These are phyloP conservation scores for Phoeniculus purpureus DNA, from an alignment of 2,797 vertebrate species.

Conservation along the genomic window DNA sequence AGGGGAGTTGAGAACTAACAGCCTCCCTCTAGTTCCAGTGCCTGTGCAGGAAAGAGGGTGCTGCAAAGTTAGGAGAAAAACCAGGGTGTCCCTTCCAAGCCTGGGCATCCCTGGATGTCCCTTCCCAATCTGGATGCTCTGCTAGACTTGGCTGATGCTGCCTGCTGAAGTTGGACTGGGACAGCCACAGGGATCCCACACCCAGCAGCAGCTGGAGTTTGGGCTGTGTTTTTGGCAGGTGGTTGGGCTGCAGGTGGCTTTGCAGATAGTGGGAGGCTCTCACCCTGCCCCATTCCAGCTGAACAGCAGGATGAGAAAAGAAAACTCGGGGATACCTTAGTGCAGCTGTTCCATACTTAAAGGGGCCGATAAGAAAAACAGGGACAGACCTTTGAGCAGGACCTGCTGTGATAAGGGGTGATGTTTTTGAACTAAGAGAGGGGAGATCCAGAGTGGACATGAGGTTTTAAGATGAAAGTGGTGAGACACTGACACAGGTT, in stretches of 20 bases:
- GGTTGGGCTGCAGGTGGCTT: background rate
- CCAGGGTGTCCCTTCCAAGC: background rate
- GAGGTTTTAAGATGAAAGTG: background rate
- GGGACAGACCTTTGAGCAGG: background rate
- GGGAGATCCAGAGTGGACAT: no score
- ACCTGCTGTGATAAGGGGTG: background rate
- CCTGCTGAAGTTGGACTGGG: background rate
- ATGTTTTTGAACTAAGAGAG: background rate
- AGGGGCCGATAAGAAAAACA: background rate
- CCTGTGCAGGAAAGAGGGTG: accelerated
- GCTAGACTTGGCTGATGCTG: background rate
- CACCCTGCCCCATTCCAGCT: accelerated
- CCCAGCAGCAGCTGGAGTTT: background rate
- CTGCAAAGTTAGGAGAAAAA: accelerated
- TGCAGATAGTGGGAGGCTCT: accelerated
- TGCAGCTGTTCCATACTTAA: background rate
- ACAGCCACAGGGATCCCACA: background rate
- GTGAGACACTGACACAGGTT: background rate
- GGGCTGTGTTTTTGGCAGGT: background rate
- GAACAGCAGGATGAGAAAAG: background rate
- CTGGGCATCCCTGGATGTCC: no score
- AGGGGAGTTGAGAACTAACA: background rate
- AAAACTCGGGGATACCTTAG: background rate
- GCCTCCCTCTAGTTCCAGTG: background rate
- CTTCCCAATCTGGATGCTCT: background rate